A percentile compares a stretch with the other conserved stretches of the same genome.
These are phyloP conservation scores for Spizella passerina DNA, from an alignment of 2,797 vertebrate genomes.

Conservation along the genomic window DNA sequence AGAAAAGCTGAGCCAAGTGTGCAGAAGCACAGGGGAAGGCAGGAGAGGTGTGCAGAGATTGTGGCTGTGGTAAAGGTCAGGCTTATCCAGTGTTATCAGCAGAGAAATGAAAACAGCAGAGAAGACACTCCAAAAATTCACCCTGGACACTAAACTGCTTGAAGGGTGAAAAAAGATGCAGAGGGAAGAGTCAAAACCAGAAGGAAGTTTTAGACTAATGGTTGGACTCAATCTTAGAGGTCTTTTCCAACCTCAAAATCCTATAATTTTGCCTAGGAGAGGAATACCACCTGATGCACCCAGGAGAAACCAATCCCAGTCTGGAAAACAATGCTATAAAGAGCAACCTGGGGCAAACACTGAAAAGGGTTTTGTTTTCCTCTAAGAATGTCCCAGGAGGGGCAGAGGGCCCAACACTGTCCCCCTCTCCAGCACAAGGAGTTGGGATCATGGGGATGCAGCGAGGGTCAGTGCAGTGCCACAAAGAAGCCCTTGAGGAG, in stretches of 20 bases:
- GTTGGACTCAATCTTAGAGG: background rate
- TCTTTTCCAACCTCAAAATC: background rate
- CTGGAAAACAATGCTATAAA: background rate
- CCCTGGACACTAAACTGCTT: background rate
- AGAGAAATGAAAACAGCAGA: background rate
- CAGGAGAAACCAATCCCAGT: background rate
- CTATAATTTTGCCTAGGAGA: background rate
- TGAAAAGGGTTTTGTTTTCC: background rate
- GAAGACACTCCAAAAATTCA: background rate
- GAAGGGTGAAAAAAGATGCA: background rate
- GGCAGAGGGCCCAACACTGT: background rate
- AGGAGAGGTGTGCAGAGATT: background rate
- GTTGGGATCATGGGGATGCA: background rate
- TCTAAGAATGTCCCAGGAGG: background rate
- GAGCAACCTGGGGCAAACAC: background rate
- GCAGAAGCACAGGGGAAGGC: background rate
- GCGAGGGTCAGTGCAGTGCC: accelerated
- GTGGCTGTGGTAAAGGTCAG: background rate
- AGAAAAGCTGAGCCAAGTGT: background rate
- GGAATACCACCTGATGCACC: background rate
- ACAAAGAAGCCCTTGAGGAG: background rate
- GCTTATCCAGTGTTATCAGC: background rate
- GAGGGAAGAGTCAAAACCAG: background rate
- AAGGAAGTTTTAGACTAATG: background rate
- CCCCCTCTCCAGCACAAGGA: background rate